These are phyloP conservation scores for Odocoileus virginianus DNA, from an alignment of 2,113 vertebrate species.

Conservation along the genomic window DNA sequence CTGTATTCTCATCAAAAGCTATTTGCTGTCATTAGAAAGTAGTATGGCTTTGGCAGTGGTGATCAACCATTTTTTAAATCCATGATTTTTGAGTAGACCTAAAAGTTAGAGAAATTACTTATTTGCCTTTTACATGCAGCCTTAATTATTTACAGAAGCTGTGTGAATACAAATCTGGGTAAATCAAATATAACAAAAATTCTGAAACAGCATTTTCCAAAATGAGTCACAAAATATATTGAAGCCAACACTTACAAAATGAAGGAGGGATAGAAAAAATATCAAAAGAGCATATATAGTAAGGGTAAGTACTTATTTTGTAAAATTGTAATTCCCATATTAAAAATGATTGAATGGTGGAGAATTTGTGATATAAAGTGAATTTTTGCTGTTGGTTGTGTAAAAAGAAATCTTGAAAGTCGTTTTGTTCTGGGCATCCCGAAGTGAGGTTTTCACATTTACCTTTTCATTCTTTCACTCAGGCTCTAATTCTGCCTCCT, in stretches of 20 bases:
- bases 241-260: not conserved
- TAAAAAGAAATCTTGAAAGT: not conserved
- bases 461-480: not conserved
- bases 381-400: not conserved
- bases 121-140: not conserved
- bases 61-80: not conserved
- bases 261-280: not conserved
- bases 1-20: not conserved
- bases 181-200: not conserved
- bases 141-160: not conserved
- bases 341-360: not conserved
- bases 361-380: not conserved
- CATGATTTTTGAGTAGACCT: not conserved
- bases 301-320: not conserved
- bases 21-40: not conserved
- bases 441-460: not conserved
- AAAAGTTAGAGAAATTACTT: constrained; percentile 13
- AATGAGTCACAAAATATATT: not conserved
- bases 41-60: not conserved
- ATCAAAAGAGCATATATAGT: not conserved
- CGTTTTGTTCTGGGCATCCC: not conserved
- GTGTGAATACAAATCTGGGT: not conserved
- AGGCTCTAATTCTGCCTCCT: not conserved
- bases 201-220: not conserved
- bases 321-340: not conserved